Base-by-base conservation (phyloP, 2,113 vertebrate genomes). In the Sylvietta virens region DNA sequence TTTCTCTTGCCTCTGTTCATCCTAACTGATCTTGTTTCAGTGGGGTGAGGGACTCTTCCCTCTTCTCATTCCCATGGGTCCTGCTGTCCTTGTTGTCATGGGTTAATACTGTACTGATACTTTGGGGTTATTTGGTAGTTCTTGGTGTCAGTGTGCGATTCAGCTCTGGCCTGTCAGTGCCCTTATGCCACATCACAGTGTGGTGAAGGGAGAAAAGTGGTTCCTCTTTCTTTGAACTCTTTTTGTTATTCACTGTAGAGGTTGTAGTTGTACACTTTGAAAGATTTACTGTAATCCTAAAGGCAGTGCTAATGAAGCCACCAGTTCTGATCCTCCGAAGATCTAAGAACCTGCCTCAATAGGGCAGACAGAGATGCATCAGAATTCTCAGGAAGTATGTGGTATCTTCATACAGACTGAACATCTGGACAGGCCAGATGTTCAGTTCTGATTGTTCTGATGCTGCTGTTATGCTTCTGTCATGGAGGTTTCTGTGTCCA, bases 121-220 rank as follows among this genome's bases (percentile, higher is more conserved):
- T 82, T 11, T 3, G 4, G 33, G 12, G 15, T 50, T 78, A 30
- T 45, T 66, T 56, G 31, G 1, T 82, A 56, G 21, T n/a, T 60
- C 33, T 62, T 80, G 28, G 13, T 82, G 67, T 80, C 35, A 24
- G 0, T 1, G 4, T 67, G 40, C 58, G 30, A 11, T 11, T 74
- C 35, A 7, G 0, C 33, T 42, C 24, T 51, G 66, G 13, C 61
- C 35, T 4, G 2, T 79, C 33, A 3, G 39, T 67, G 62, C 37
- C 66, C 9, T 79, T 42, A 8, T 1, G 1, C 22, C 5, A 1
- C 35, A 22, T 31, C 0, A 3, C 9, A 17, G 7, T 10, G 33
- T 50, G 26, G 23, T 22, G 35, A 42, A 45, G 28, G 17, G n/a
- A 19, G 40, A 48, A 57, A 48, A 42, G 40, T 30, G 23, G 14